A percentile compares a stretch with the other conserved stretches of the same genome.
Conservation (phyloP, 2,113 vertebrate genomes). For the Coturnix japonica region DNA sequence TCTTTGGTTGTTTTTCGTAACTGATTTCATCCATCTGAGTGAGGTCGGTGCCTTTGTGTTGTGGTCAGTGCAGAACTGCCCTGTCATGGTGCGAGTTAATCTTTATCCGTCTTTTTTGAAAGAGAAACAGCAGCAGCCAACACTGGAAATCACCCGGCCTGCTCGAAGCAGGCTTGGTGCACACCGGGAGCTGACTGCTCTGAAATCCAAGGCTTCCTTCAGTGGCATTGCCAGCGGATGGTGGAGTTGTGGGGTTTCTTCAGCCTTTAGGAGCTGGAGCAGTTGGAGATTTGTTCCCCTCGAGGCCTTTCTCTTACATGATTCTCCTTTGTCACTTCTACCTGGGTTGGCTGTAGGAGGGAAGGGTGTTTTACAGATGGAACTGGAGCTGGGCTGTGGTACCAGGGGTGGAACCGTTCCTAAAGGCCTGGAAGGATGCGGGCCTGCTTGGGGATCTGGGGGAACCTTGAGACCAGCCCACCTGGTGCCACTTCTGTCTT, state of each 20-base stretch:
- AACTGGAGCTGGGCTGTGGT: neutral
- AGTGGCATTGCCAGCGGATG: neutral
- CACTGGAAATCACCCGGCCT: constrained; percentile 51
- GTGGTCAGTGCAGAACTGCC: neutral
- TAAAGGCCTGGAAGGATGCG: neutral
- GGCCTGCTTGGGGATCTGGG: fast-evolving
- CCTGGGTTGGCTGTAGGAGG: neutral
- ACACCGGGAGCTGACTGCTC: neutral
- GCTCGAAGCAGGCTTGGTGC: neutral
- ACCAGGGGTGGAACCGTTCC: neutral
- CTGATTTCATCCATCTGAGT: neutral
- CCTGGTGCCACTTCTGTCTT: fast-evolving
- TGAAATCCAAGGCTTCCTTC: neutral
- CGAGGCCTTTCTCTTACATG: neutral
- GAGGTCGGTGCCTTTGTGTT: neutral
- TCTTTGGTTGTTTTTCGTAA: neutral
- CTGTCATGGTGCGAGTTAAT: constrained; percentile 10
- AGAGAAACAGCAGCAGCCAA: constrained; percentile 16
- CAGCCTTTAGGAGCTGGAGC: neutral
- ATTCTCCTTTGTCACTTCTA: neutral
- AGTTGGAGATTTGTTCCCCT: neutral
- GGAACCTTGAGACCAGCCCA: neutral
- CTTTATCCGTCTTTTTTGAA: constrained; percentile 34
- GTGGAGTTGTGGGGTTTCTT: neutral
- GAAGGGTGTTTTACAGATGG: neutral